These are phyloP conservation scores for Sylvicola cinctus DNA, from an alignment of 2,888 invertebrate genomes.

Conservation along the genomic window DNA sequence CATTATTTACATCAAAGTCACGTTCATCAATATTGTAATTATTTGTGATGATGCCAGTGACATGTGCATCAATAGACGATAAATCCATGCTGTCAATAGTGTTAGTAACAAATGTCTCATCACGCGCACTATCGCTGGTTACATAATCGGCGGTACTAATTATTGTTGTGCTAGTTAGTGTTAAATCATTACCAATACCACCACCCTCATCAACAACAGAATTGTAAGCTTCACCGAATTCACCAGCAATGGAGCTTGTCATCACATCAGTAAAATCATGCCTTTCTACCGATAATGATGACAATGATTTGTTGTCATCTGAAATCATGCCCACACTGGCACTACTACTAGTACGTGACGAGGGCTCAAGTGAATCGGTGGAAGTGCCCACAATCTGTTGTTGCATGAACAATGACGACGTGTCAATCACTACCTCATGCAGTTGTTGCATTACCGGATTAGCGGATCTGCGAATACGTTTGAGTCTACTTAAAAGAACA, in stretches of 20 bases:
- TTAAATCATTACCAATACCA: conserved; percentile 2
- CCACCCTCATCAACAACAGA: conserved; percentile 2
- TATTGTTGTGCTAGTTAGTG: conserved; percentile 11
- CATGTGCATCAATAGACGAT: conserved; percentile 3
- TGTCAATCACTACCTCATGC: too few relatives aligned
- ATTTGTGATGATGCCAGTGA: background rate
- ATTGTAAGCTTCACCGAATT: too few relatives aligned
- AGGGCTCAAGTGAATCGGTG: too few relatives aligned
- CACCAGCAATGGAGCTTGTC: too few relatives aligned
- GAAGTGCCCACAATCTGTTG: too few relatives aligned
- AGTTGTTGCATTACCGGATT: too few relatives aligned
- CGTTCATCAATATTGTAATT: background rate
- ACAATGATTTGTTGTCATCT: conserved; percentile 2
- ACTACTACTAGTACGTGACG: too few relatives aligned
- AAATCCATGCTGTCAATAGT: conserved; percentile 2
- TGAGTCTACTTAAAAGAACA: too few relatives aligned
- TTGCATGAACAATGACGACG: too few relatives aligned
- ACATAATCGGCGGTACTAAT: conserved; percentile 8
- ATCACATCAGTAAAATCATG: too few relatives aligned
- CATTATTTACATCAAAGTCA: background rate
- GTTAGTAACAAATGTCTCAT: conserved; percentile 1
- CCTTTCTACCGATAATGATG: conserved; percentile 7
- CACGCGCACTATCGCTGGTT: conserved; percentile 6
- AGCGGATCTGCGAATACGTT: too few relatives aligned
- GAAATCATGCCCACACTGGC: too few relatives aligned